Conservation (phyloP, 2,797 vertebrate species). For the Neopelma chrysocephalum region DNA sequence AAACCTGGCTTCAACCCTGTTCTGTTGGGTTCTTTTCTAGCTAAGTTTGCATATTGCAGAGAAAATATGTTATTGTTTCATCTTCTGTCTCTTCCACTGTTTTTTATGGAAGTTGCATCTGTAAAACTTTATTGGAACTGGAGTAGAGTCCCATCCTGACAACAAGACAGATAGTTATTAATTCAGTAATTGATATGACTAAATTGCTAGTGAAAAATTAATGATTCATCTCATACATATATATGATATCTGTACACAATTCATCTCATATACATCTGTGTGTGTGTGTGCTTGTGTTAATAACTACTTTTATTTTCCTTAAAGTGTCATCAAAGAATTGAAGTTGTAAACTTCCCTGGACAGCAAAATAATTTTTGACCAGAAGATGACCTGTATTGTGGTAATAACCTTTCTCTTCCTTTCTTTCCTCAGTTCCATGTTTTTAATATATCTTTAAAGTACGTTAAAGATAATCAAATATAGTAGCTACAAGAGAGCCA, state of each 20-base stretch:
- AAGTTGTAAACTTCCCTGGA: not conserved
- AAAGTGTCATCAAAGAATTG: not conserved
- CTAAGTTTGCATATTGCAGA: not conserved
- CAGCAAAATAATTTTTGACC: not conserved
- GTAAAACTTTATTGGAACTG: not conserved
- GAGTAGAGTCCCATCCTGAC: not conserved
- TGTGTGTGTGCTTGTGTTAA: not conserved
- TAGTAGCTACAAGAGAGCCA: not conserved
- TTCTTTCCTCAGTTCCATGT: not conserved
- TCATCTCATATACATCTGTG: not conserved
- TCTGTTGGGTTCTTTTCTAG: not conserved
- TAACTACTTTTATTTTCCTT: not conserved
- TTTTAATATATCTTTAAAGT: constrained; percentile 18
- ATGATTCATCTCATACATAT: not conserved
- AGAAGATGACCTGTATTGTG: not conserved
- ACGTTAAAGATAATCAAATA: constrained; percentile 13
- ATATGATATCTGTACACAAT: not conserved
- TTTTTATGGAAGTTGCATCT: not conserved
- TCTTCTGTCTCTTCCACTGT: not conserved
- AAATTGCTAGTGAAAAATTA: not conserved
- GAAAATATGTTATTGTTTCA: not conserved
- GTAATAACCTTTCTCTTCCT: not conserved
- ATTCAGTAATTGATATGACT: not conserved
- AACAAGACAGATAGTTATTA: not conserved
- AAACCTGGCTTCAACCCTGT: not conserved